phyloP scores from a whole-genome alignment of 2,888 invertebrate species.

The Carcina quercana region DNA sequence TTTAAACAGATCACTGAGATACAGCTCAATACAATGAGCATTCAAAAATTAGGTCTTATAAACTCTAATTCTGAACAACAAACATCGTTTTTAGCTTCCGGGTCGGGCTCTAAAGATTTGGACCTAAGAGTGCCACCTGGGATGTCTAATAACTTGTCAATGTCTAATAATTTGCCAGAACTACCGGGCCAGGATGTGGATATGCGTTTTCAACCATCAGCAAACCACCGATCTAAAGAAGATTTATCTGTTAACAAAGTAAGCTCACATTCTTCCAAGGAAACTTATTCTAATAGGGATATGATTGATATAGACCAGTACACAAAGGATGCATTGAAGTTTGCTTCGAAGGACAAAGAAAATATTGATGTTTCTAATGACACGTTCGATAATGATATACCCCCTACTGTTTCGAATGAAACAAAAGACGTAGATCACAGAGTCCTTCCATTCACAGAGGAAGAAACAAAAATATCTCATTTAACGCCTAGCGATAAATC shows the following conservation, averaged over 20 bases:
- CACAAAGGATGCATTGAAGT: constrained; percentile 69
- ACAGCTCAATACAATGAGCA: constrained; percentile 75
- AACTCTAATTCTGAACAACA: constrained; percentile 41
- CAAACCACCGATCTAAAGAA: constrained; percentile 27
- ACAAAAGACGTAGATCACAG: constrained; percentile 66
- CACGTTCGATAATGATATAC: constrained; percentile 44
- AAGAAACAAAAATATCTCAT: constrained; percentile 32
- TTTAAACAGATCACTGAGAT: constrained; percentile 76
- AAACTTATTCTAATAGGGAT: constrained; percentile 44
- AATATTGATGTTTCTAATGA: constrained; percentile 61
- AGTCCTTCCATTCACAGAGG: constrained; percentile 58
- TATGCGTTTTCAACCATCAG: constrained; percentile 60
- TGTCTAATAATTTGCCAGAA: constrained; percentile 38
- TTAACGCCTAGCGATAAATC: constrained; percentile 28
- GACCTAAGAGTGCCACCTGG: constrained; percentile 63
- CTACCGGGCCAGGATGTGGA: constrained; percentile 63
- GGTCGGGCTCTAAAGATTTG: constrained; percentile 49
- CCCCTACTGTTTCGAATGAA: constrained; percentile 36
- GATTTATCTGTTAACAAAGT: constrained; percentile 25
- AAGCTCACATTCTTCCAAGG: constrained; percentile 31
- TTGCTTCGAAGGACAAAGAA: constrained; percentile 64
- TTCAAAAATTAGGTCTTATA: constrained; percentile 70
- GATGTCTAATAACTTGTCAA: constrained; percentile 29
- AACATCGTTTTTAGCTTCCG: constrained; percentile 31
- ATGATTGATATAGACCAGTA: constrained; percentile 71